phyloP scores from a whole-genome alignment of 2,113 vertebrate genomes.

The Platycercus adscitus region DNA sequence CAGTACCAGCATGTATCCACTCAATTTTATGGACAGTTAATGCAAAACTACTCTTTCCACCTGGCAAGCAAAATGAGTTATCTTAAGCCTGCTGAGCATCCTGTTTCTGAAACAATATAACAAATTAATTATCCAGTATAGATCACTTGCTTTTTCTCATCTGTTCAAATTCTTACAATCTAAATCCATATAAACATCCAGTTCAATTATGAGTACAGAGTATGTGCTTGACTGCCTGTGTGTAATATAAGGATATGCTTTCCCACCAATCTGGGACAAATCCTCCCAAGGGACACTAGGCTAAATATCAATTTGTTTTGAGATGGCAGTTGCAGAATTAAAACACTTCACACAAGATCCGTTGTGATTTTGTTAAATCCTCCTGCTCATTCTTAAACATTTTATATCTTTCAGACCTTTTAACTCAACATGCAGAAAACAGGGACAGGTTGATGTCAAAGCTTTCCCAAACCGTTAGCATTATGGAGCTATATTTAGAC shows the following conservation, averaged over 20 bases:
- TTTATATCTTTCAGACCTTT: neutral
- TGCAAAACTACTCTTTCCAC: neutral
- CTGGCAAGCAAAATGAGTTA: neutral
- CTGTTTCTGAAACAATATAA: neutral
- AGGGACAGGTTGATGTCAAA: neutral
- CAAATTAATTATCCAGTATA: neutral
- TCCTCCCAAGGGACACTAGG: neutral
- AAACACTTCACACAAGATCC: neutral
- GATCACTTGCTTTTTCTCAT: neutral
- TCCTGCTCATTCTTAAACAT: neutral
- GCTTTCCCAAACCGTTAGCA: neutral
- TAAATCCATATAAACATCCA: neutral
- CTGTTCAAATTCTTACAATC: neutral
- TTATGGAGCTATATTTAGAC: neutral
- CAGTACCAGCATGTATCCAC: neutral
- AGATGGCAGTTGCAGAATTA: neutral
- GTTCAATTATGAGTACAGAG: neutral
- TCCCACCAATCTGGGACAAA: neutral
- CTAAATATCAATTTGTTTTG: neutral
- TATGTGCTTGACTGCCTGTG: neutral
- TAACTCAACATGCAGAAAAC: neutral
- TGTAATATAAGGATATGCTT: neutral
- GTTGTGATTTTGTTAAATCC: neutral
- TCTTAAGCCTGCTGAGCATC: neutral
- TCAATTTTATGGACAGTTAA: neutral